Conservation (phyloP, 2,797 vertebrate genomes). For the Myotis daubentonii region DNA sequence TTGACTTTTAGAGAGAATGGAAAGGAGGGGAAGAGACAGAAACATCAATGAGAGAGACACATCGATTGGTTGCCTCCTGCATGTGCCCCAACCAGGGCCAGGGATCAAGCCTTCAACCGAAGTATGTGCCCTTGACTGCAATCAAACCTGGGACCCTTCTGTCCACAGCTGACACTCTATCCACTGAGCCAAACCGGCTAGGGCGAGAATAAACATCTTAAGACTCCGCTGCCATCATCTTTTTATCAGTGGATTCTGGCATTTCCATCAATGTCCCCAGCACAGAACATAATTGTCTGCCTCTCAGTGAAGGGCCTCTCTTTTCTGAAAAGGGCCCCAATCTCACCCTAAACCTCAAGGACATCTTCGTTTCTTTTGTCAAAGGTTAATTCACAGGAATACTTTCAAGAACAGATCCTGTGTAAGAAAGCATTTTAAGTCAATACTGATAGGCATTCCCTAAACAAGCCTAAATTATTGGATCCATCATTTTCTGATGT, state of each 20-base stretch:
- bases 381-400: not conserved
- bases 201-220: not conserved
- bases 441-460: not conserved
- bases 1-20: not conserved
- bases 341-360: conserved; percentile 10
- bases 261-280: not conserved
- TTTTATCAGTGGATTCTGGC: not conserved
- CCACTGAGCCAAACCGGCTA: not conserved
- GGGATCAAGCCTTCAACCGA: not conserved
- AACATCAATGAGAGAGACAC: not conserved
- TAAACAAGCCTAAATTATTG: not conserved
- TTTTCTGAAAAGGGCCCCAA: not conserved
- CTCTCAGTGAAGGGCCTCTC: not conserved
- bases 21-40: not conserved
- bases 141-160: not conserved
- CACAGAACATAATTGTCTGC: not conserved
- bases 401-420: not conserved
- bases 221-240: not conserved
- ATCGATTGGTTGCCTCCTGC: not conserved
- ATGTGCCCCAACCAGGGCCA: not conserved
- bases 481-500: not conserved
- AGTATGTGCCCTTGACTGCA: not conserved
- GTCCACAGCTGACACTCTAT: not conserved
- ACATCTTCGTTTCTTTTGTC: conserved; percentile 31
- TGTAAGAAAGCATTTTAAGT: not conserved